These are phyloP conservation scores for Rhopalosiphum nymphaeae DNA, from an alignment of 2,888 invertebrate species.

Conservation along the genomic window DNA sequence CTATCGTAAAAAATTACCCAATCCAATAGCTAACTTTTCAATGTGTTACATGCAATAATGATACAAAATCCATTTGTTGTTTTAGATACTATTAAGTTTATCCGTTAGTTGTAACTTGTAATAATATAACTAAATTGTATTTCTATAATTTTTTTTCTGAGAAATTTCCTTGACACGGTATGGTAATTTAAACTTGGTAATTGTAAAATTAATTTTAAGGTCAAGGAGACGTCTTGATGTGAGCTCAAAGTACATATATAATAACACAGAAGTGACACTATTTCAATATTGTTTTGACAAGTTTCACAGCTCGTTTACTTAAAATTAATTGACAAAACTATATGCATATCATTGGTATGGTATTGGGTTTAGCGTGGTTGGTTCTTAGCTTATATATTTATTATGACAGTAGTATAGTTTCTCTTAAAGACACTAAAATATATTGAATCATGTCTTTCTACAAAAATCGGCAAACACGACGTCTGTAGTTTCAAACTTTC, in stretches of 20 bases:
- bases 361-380: not conserved
- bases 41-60: not conserved
- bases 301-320: not conserved
- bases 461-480: not conserved
- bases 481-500: not conserved
- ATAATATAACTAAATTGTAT: not conserved
- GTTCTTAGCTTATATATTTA: not conserved
- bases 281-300: not conserved
- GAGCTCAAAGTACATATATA: not conserved
- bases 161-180: not conserved
- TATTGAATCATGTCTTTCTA: not conserved
- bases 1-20: not conserved
- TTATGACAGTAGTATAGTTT: not conserved
- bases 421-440: not conserved
- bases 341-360: not conserved
- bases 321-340: not conserved
- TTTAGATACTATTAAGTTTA: not conserved
- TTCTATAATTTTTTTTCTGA: not conserved
- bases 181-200: not conserved
- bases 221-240: not conserved
- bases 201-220: constrained; percentile 2
- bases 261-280: not conserved
- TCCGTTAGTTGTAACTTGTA: not conserved
- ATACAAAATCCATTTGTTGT: not conserved
- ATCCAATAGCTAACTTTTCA: not conserved